phyloP scores from a whole-genome alignment of 2,888 invertebrate species.

The Cheilosia impressa region DNA sequence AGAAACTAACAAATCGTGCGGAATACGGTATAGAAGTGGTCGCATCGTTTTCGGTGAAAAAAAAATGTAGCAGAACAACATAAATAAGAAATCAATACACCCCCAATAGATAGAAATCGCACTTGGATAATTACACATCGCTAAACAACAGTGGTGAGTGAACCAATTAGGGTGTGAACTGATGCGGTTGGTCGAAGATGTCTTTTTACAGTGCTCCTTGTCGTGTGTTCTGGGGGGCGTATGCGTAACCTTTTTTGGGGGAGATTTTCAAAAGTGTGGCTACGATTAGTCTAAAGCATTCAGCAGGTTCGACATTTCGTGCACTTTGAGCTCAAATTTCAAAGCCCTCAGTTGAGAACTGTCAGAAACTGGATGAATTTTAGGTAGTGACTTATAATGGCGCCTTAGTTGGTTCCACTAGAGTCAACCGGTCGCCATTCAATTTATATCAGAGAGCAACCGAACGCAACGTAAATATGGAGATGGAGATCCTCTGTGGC shows the following conservation, averaged over 20 bases:
- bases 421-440: background rate
- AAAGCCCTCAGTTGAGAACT: background rate
- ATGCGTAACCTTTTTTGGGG: constrained; percentile 25
- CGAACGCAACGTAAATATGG: background rate
- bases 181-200: background rate
- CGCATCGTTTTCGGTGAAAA: background rate
- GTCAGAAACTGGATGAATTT: background rate
- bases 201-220: background rate
- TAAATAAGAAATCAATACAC: constrained; percentile 45
- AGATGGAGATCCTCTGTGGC: background rate
- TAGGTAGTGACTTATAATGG: constrained; percentile 1
- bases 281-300: background rate
- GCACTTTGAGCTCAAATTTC: constrained; percentile 22
- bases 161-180: background rate
- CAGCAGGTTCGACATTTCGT: background rate
- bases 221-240: constrained; percentile 8
- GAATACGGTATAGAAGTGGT: constrained; percentile 22
- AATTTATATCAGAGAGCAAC: background rate
- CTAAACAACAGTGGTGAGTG: constrained; percentile 33
- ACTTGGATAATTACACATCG: constrained; percentile 22
- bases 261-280: background rate
- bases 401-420: background rate
- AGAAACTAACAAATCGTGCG: constrained; percentile 35
- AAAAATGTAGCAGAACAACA: constrained; percentile 7
- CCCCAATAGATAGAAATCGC: constrained; percentile 24